Base-by-base conservation (phyloP, 2,888 invertebrate species). In the Mythimna pallens region DNA sequence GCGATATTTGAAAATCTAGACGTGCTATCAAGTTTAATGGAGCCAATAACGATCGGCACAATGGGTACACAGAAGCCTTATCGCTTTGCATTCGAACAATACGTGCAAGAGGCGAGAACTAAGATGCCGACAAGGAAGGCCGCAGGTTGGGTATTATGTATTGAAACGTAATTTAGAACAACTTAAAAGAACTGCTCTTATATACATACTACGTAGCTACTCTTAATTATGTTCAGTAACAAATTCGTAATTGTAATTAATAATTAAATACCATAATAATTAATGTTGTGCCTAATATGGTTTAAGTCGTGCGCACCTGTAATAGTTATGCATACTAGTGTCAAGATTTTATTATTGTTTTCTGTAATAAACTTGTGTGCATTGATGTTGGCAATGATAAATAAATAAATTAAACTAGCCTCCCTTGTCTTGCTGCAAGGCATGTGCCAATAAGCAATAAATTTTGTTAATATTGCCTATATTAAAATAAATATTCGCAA, bases 61-160 rank as follows among this genome's bases (percentile, higher is more conserved):
- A 91, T 96, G 93, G 96, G 96, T 5, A 95, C 96, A 2, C 96
- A 96, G 80, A 96, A 96, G 75, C 95, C 96, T 4, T 96, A 94
- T 81, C 89, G 94, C n/a, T 94, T 95, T 70, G 81, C 87, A 34
- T 96, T 95, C 79, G 95, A 96, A 78, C 95, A 95, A 80, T 96
- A 96, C 78, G 92, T 96, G 20, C 93, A 95, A 82, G 96, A 96
- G 80, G 95, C 96, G 1, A 90, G 93, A 76, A 94, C 93, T 65
- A 96, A 95, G 84, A 95, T 94, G 94, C 96, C 96, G 0, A 92
- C 89, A 10, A 92, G 96, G 75, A 96, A 95, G 86, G 94, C 94
- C 4, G 94, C 95, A 87, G 96, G 96, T 96, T 75, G 12, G 78
- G 74, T 55, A 30, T 50, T 65, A 50, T 59, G 43, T 52, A 65